A percentile compares a stretch with the other conserved stretches of the same genome.
Conservation (phyloP, 2,888 invertebrate genomes). For the Dexiosoma caninum region DNA sequence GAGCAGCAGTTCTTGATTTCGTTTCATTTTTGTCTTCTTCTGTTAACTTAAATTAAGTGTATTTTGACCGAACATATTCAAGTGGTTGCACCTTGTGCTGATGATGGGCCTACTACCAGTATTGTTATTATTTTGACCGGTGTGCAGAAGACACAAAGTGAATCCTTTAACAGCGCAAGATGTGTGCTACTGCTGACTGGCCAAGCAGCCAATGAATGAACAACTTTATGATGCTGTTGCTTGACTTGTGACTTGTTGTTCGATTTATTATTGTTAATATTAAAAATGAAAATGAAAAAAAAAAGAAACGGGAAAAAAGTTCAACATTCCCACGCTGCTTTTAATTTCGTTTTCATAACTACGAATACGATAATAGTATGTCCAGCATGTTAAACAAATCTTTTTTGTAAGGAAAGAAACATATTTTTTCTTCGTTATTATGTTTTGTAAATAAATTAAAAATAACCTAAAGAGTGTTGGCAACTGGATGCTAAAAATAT, state of each 20-base stretch:
- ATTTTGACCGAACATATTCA: conserved; percentile 36
- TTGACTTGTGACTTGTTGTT: conserved; percentile 59
- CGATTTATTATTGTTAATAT: conserved; percentile 58
- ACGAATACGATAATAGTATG: conserved; percentile 34
- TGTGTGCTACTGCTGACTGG: conserved; percentile 34
- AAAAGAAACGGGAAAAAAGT: not conserved
- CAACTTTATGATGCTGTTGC: conserved; percentile 55
- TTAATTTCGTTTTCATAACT: conserved; percentile 62
- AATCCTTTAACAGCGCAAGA: conserved; percentile 12
- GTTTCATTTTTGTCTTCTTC: not conserved
- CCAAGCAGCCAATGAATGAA: conserved; percentile 19
- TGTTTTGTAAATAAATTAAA: conserved; percentile 47
- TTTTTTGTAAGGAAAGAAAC: not conserved
- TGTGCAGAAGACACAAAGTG: conserved; percentile 11
- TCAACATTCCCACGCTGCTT: conserved; percentile 60
- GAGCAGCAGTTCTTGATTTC: not conserved
- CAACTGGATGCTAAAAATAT: conserved; percentile 41
- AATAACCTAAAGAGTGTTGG: conserved; percentile 2
- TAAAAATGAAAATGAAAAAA: not conserved
- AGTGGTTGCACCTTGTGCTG: not conserved
- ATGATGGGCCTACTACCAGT: conserved; percentile 29
- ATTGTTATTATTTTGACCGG: not conserved
- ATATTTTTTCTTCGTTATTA: not conserved
- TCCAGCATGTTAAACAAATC: conserved; percentile 40
- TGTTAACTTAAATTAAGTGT: conserved; percentile 54